phyloP scores from a whole-genome alignment of 2,113 vertebrate genomes.

The Myxocyprinus asiaticus region DNA sequence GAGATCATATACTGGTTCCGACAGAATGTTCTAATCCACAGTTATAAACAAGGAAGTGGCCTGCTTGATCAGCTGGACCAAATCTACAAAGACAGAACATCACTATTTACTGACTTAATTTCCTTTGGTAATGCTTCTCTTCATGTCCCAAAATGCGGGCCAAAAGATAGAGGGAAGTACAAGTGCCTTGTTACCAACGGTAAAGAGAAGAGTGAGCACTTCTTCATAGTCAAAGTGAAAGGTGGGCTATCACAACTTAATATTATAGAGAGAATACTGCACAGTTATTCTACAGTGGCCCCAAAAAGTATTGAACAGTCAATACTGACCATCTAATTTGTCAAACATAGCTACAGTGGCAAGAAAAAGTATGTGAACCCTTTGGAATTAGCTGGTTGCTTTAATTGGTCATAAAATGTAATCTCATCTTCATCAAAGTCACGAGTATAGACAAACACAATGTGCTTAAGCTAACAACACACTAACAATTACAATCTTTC shows the following conservation, averaged over 20 bases:
- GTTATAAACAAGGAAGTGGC: slow-evolving; percentile 55
- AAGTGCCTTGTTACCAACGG: slow-evolving; percentile 69
- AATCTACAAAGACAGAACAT: slow-evolving; percentile 55
- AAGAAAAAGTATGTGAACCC: too few relatives aligned
- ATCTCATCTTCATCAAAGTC: too few relatives aligned
- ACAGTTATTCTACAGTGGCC: too few relatives aligned
- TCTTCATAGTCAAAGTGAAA: slow-evolving; percentile 66
- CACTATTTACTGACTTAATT: slow-evolving; percentile 56
- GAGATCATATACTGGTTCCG: slow-evolving; percentile 75
- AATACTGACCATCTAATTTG: too few relatives aligned
- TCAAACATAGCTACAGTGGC: too few relatives aligned
- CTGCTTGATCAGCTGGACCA: slow-evolving; percentile 23
- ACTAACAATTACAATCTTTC: too few relatives aligned
- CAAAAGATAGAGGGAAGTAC: slow-evolving; percentile 74
- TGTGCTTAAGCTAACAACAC: too few relatives aligned
- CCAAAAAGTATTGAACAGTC: too few relatives aligned
- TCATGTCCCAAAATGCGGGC: slow-evolving; percentile 57
- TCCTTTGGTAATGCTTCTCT: slow-evolving; percentile 77
- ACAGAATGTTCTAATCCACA: slow-evolving; percentile 64
- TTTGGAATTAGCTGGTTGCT: too few relatives aligned
- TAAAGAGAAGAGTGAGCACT: slow-evolving; percentile 12
- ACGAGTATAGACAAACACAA: too few relatives aligned
- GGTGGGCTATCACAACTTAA: slow-evolving; percentile 66
- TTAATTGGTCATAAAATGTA: too few relatives aligned
- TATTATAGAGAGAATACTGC: too few relatives aligned